Base-by-base conservation (phyloP, 2,888 invertebrate genomes). In the Cataglyphis rosenhaueri region DNA sequence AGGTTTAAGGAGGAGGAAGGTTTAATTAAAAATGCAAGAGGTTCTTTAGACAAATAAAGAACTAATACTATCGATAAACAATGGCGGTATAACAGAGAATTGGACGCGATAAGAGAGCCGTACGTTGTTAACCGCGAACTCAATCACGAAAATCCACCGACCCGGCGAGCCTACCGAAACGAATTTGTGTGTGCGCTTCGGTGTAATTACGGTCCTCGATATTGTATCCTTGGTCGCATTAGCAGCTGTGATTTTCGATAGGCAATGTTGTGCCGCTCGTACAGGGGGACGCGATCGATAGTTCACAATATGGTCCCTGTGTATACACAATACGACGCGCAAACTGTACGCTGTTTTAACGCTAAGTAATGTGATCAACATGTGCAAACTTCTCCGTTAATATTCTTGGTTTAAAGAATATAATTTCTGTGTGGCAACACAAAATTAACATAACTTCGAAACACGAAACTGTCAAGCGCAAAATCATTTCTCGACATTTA, bases 201-300 rank as follows among this genome's bases (percentile, higher is more conserved):
- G 8, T 65, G 84, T 89, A 88, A 88, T 88, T 88, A 87, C 88
- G 65, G 84, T 76, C 81, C 83, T 76, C 89, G 83, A 88, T 89
- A 88, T 88, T 85, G 88, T 87, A 87, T 89, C 85, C 87, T 78
- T 68, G 84, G 81, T 82, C 79, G 87, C 81, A 81, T 89, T 88
- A 88, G 85, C 89, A 87, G 87, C 74, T 79, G 73, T 81, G 83
- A 89, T 87, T 89, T 78, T 78, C 70, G 78, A 78, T 57, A 68
- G 57, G 18, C 57, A 41, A 10, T 57, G 52, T 52, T 52, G 21
- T 21, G 29, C 25, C 35, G 35, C n/a, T 41, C 4, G 18, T 68
- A 55, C 55, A 21, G 9, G 57, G 41, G 41, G 57, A 21, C 12
- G 41, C 70, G 57, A 59, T 78, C 71, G 70, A 78, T 70, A 41